A percentile compares a stretch with the other conserved stretches of the same genome.
Evolutionary conservation across 2,888 invertebrate genomes (phyloP).

Genomic region (Nymphalis c-album): DNA sequence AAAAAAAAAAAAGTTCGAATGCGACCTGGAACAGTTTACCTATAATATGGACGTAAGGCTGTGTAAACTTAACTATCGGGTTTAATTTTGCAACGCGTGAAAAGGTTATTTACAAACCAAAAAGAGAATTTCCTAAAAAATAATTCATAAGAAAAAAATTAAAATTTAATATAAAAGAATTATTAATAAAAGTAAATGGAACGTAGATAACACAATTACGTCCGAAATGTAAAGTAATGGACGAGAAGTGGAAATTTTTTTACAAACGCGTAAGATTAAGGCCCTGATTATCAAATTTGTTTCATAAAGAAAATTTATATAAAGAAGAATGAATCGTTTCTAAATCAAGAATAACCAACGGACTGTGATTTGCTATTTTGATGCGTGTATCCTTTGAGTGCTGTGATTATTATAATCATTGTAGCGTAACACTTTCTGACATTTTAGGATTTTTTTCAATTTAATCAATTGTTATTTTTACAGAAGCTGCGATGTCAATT

Average conservation of each 20-base stretch:
- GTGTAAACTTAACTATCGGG: no score
- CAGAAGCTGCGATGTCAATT: no score
- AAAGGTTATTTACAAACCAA: neutral
- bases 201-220: conserved; percentile 45
- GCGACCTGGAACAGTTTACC: no score
- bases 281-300: conserved; percentile 37
- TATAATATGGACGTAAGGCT: no score
- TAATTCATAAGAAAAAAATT: neutral
- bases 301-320: conserved; percentile 36
- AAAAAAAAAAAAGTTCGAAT: no score
- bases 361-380: no score
- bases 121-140: neutral
- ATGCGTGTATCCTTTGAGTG: no score
- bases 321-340: conserved; percentile 22
- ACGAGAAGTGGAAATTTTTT: conserved; percentile 39
- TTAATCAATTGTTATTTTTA: no score
- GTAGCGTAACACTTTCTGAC: no score
- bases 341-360: neutral
- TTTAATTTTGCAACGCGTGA: neutral
- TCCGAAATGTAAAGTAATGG: conserved; percentile 44
- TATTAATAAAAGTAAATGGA: conserved; percentile 44
- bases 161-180: conserved; percentile 42
- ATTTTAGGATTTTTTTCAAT: no score
- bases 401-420: no score
- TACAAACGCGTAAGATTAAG: conserved; percentile 37